A percentile compares a stretch with the other conserved stretches of the same genome.
Evolutionary conservation across 1,140 invertebrate genomes (phyloP).

Genomic region (Leucophenga varia): DNA sequence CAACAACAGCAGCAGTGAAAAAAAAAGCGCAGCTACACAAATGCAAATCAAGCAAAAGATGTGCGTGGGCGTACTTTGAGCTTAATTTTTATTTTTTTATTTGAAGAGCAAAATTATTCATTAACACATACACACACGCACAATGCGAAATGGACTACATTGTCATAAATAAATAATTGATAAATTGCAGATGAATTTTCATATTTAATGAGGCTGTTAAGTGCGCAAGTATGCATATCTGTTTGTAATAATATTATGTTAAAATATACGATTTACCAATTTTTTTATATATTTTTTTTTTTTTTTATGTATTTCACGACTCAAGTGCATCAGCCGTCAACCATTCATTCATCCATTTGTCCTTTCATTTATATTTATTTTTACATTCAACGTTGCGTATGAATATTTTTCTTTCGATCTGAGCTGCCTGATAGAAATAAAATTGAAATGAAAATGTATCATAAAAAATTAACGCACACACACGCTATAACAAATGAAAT

Average conservation of each 20-base stretch:
- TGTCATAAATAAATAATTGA: slow-evolving; percentile 53
- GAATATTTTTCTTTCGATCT: too few relatives aligned
- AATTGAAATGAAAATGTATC: too few relatives aligned
- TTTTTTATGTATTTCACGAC: slow-evolving; percentile 44
- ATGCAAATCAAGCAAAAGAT: too few relatives aligned
- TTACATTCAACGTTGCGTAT: slow-evolving; percentile 46
- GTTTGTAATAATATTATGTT: slow-evolving; percentile 48
- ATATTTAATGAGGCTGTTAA: slow-evolving; percentile 44
- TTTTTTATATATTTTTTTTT: slow-evolving; percentile 18
- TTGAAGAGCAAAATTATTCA: slow-evolving; percentile 55
- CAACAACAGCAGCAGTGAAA: slow-evolving; percentile 9
- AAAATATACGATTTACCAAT: slow-evolving; percentile 49
- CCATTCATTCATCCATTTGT: background rate
- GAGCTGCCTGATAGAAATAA: too few relatives aligned
- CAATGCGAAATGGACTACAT: slow-evolving; percentile 43
- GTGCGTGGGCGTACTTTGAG: too few relatives aligned
- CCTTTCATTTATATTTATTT: slow-evolving; percentile 18
- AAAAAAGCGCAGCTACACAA: too few relatives aligned
- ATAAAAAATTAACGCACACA: too few relatives aligned
- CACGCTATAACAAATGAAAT: too few relatives aligned
- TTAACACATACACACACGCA: slow-evolving; percentile 52
- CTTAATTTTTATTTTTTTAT: too few relatives aligned
- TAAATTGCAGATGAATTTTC: slow-evolving; percentile 54
- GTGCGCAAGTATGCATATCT: background rate
- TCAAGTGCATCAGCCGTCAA: slow-evolving; percentile 10